Base-by-base conservation (phyloP, 2,888 invertebrate species). In the Lepidocyrtoides sp. region DNA sequence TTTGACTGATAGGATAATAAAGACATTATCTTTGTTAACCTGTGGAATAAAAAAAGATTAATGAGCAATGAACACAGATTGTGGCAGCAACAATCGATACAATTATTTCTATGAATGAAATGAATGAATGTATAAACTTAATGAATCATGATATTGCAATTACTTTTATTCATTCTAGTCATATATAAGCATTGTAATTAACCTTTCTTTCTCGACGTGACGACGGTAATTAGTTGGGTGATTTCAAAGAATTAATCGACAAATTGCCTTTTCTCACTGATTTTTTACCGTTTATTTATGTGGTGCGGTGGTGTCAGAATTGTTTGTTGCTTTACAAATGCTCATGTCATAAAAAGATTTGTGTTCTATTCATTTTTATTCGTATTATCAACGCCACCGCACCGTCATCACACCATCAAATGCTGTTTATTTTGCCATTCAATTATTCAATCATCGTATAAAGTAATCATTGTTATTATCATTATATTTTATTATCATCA, bases 401-500 rank as follows among this genome's bases (percentile, higher is more conserved):
- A 63, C 12, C 63, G 29, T 63, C 72, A 20, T 72, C 72, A 44
- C 41, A 72, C 41, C 23, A 69, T 17, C n/a, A 2, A 48, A 10
- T 1, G 23, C 23, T 26, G 72, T 44, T 41, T 23, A 72, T 72
- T 41, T 72, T 72, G 14, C 5, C 41, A 41, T 44, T 72, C 72
- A 72, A 72, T 72, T 72, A 72, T 72, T 72, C 72, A 72, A 44
- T 72, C 72, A 72, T 72, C 72, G 10, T 23, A 41, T 44, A 44
- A 72, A 44, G 10, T 72, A 72, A 72, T 44, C 23, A 72, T 44
- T 72, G 44, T 72, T 72, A 72, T 72, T 72, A 72, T 23, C 72
- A 72, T 44, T 48, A 44, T 44, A 72, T 72, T 72, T 72, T 72
- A 72, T 72, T 72, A 44, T 72, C 69, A 69, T 69, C 69, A 32